phyloP scores from a whole-genome alignment of 1,140 invertebrate genomes.

The Chironomus tepperi region DNA sequence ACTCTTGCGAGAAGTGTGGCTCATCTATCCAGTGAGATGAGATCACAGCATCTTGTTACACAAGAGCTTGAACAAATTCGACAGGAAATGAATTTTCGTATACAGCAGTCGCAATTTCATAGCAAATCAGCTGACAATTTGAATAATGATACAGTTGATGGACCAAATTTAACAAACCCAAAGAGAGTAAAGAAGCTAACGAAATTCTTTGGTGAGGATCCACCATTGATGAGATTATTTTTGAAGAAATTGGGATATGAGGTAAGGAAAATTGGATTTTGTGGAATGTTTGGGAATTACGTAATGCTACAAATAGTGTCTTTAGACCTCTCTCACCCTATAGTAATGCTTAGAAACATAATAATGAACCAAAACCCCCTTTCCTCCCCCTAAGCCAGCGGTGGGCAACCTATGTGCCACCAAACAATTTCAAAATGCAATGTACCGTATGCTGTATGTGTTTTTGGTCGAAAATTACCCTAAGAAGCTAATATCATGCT shows the following conservation, averaged over 20 bases:
- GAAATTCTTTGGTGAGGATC: constrained; percentile 91
- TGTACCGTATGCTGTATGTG: too few relatives aligned
- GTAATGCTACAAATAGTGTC: too few relatives aligned
- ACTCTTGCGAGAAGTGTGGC: constrained; percentile 86
- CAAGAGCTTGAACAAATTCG: constrained; percentile 84
- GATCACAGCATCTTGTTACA: constrained; percentile 81
- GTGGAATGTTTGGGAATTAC: too few relatives aligned
- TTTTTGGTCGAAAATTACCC: too few relatives aligned
- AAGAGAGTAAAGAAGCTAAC: constrained; percentile 71
- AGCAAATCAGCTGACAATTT: constrained; percentile 36
- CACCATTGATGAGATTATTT: constrained; percentile 79
- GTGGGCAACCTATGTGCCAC: too few relatives aligned
- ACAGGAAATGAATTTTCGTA: constrained; percentile 69
- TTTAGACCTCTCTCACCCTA: too few relatives aligned
- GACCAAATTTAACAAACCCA: constrained; percentile 68
- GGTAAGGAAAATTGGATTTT: constrained; percentile 43
- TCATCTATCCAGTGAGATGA: constrained; percentile 84
- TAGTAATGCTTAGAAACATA: too few relatives aligned
- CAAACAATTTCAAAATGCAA: too few relatives aligned
- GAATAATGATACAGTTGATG: constrained; percentile 44
- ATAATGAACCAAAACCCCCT: too few relatives aligned
- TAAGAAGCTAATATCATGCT: too few relatives aligned
- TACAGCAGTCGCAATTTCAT: constrained; percentile 55
- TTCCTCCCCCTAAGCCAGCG: too few relatives aligned
- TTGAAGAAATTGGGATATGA: constrained; percentile 88